Evolutionary conservation across 1,140 invertebrate species (phyloP), one percentile per base, ranked within the genome.

Genomic region (Probaryconus sp.): DNA sequence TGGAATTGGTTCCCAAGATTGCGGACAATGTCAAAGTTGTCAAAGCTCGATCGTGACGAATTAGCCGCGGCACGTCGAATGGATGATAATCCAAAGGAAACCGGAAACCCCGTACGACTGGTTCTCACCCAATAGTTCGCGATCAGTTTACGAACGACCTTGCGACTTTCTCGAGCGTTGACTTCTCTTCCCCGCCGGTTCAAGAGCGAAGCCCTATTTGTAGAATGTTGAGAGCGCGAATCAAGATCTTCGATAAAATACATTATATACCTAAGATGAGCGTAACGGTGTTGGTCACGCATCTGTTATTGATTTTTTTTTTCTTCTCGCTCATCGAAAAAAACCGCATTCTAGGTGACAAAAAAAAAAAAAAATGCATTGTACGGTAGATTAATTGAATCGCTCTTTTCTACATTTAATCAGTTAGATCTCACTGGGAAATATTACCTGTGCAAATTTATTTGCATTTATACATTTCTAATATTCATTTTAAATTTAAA

Each of bases 71-170:
- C 64, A 60, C 53, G 24, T 53, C 58, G 64, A 64, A 75, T 69
- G 33, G 58, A 56, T n/a, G n/a, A n/a, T 69, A 65, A 72, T 73
- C 50, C 10, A 7, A 47, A 73, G 65, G 75, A 77, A 77, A 72
- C 75, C 70, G 75, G 75, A 72, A 77, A 77, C 55, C 65, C 63
- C 47, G 53, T 67, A 58, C 43, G 65, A 72, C 64, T 69, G 64
- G 75, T 77, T 77, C 58, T 72, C 40, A 58, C 20, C 64, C 43
- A 61, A 79, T 79, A 61, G 56, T 37, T 67, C 40, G 61, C 69
- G 69, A 78, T 78, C 77, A 76, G 77, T 74, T 74, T 73, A 79
- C 71, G 77, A 79, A 79, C 77, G 77, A 67, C 77, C 77, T 79
- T 76, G 77, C 77, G 73, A 78, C 77, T 78, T 78, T 79, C 77